phyloP scores from a whole-genome alignment of 2,888 invertebrate species.

The Sinhomidia bicolor region DNA sequence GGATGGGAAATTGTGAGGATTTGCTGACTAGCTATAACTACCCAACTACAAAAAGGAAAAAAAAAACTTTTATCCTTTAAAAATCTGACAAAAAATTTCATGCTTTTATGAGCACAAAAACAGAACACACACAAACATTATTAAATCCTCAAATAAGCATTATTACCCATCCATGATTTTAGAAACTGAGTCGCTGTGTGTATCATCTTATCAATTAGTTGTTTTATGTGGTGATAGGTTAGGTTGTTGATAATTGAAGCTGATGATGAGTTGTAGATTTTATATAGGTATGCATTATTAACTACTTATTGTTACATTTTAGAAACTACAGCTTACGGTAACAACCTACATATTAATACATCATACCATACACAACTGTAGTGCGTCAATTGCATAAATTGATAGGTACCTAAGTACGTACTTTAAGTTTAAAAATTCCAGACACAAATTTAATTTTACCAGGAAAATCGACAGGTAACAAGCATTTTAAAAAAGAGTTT shows the following conservation, averaged over 20 bases:
- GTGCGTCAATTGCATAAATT: too few relatives aligned
- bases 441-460: too few relatives aligned
- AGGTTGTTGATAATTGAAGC: slow-evolving; percentile 40
- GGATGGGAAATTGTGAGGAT: slow-evolving; percentile 45
- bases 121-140: not conserved
- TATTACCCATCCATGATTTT: too few relatives aligned
- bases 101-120: slow-evolving; percentile 33
- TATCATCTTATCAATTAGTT: slow-evolving; percentile 5
- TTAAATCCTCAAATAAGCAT: too few relatives aligned
- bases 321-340: too few relatives aligned
- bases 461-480: too few relatives aligned
- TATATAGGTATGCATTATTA: not conserved
- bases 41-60: not conserved
- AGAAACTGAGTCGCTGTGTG: not conserved
- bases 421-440: too few relatives aligned
- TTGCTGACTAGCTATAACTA: not conserved
- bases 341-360: too few relatives aligned
- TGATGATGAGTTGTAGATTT: slow-evolving; percentile 44
- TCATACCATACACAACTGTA: too few relatives aligned
- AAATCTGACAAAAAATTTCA: slow-evolving; percentile 15
- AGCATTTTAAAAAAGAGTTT: too few relatives aligned
- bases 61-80: slow-evolving; percentile 12
- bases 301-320: too few relatives aligned
- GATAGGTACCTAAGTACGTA: too few relatives aligned
- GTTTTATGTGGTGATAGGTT: not conserved